Base-by-base conservation (phyloP, 1,140 invertebrate genomes). In the Eueides isabella region DNA sequence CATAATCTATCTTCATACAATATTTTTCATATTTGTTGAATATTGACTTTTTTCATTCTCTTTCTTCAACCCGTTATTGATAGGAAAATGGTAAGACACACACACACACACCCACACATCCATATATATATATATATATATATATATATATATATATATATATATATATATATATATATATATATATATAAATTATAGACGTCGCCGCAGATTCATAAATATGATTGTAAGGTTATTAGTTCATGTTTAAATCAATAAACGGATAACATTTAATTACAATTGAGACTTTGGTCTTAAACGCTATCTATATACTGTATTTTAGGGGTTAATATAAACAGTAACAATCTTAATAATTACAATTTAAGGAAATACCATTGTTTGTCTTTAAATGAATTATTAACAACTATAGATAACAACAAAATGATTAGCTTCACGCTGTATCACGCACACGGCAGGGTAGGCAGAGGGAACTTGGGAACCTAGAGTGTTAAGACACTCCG, bases 1-100 rank as follows among this genome's bases (percentile, higher is more conserved):
- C 48, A 55, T 55, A 55, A 55, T 55, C 26, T 55, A 55, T 55
- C 48, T 55, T 26, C 19, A 55, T 55, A 26, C 19, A 55, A 55
- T 55, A 19, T 55, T 23, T 7, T 55, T 55, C n/a, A 55, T 23
- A 55, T 55, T 55, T 55, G 9, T 2, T n/a, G 2, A 55, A 23
- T n/a, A 44, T 5, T 44, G 26, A 9, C 9, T 55, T 11, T 55
- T 26, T 26, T 4, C 11, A 4, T 55, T 55, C n/a, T n/a, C n/a
- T n/a, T n/a, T n/a, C n/a, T n/a, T n/a, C n/a, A n/a, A n/a, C n/a
- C n/a, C n/a, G n/a, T n/a, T n/a, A n/a, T n/a, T n/a, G n/a, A n/a
- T n/a, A n/a, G n/a, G n/a, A n/a, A n/a, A n/a, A n/a, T n/a, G n/a
- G n/a, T n/a, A n/a, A n/a, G n/a, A n/a, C n/a, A n/a, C n/a, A n/a